Base-by-base conservation (phyloP, 2,888 invertebrate genomes). In the Amaurobius ferox region DNA sequence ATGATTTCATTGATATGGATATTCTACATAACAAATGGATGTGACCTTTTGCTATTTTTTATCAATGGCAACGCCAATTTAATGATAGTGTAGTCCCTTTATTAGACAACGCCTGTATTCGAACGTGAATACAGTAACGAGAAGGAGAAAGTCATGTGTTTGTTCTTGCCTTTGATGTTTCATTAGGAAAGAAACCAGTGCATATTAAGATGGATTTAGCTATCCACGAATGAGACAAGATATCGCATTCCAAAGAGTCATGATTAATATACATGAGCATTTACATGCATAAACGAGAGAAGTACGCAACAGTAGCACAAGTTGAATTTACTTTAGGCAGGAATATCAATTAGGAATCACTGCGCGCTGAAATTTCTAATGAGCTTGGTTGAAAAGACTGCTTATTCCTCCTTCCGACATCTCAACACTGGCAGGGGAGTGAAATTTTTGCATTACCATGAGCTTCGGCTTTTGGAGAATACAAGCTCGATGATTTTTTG, bases 261-360 rank as follows among this genome's bases (percentile, higher is more conserved):
- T 74, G 81, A 81, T 81, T 74, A 81, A 81, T 81, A 81, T 81
- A 81, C 81, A 81, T 81, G 81, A 81, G 81, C 81, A 74, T 81
- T 81, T 81, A 81, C 81, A 81, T 81, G 81, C 70, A 81, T 70
- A 81, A 76, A 74, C 66, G 81, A 74, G 62, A 70, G 74, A 61
- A 61, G 74, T 29, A 32, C 23, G 81, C 81, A 81, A 81, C 81
- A 62, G 74, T 81, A 76, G 81, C 44, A 40, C 61, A 76, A 68
- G 66, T 81, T 62, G 74, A 81, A 81, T 81, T 81, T 81, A 81
- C 81, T 76, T 81, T 72, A 74, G 74, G 70, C 68, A 44, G 68
- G 81, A 76, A 81, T 74, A 74, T 74, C 74, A 74, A 81, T 74
- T 81, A 74, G 74, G 80, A 81, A 81, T 76, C 23, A 68, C 55